phyloP scores from a whole-genome alignment of 2,797 vertebrate genomes.

The Sparus aurata region DNA sequence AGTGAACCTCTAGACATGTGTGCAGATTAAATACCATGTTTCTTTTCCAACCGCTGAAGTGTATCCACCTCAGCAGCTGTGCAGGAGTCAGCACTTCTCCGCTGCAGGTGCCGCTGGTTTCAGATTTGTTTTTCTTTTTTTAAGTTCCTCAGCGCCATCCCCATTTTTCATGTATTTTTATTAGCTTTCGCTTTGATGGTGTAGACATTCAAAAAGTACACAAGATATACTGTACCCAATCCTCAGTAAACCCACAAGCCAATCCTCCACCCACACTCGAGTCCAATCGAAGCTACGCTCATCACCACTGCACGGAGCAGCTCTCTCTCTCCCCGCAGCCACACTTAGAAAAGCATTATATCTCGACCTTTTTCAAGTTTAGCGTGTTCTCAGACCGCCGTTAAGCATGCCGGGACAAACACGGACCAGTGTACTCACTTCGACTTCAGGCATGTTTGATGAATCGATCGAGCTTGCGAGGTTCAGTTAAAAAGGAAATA shows the following conservation, averaged over 20 bases:
- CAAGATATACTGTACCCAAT: constrained; percentile 28
- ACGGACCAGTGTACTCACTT: background rate
- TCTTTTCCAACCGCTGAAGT: constrained; percentile 27
- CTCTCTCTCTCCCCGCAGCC: background rate
- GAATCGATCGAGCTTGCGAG: background rate
- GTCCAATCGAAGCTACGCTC: constrained; percentile 19
- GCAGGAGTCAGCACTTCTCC: constrained; percentile 58
- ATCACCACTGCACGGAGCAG: background rate
- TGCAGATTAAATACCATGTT: constrained; percentile 45
- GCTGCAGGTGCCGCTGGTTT: constrained; percentile 54
- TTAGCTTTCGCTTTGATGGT: constrained; percentile 38
- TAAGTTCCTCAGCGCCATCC: constrained; percentile 33
- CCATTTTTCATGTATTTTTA: constrained; percentile 51
- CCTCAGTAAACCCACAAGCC: constrained; percentile 26
- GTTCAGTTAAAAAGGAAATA: background rate
- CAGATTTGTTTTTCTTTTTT: constrained; percentile 17
- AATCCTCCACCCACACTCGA: constrained; percentile 21
- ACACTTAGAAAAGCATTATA: background rate
- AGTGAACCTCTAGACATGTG: constrained; percentile 32
- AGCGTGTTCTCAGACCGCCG: background rate
- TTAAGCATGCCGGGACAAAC: background rate
- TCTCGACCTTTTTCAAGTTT: background rate
- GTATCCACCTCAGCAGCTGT: constrained; percentile 42
- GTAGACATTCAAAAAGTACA: constrained; percentile 38
- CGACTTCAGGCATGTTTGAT: background rate